Percentiles rank a stretch among this genome's conserved stretches.
phyloP scores from a whole-genome alignment of 2,797 vertebrate species.

The Loris lydekkerianus region DNA sequence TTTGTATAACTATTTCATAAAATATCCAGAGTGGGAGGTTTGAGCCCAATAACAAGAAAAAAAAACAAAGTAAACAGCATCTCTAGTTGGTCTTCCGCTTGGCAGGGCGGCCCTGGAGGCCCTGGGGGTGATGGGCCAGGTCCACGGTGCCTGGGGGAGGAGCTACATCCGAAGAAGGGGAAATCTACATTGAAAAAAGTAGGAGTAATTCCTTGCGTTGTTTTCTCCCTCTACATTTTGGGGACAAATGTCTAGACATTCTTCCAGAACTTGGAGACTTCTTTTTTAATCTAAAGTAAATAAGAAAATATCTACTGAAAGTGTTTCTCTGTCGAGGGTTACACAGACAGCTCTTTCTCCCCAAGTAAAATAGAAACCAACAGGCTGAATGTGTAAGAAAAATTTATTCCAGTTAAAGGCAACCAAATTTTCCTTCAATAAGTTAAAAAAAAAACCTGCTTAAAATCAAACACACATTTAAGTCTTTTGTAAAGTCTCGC shows the following conservation, averaged over 20 bases:
- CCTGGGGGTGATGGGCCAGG: fast-evolving
- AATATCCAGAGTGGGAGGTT: background rate
- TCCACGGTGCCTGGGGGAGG: fast-evolving
- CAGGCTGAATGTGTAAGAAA: background rate
- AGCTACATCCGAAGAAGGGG: too few relatives aligned
- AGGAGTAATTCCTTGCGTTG: too few relatives aligned
- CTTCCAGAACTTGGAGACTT: background rate
- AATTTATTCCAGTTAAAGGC: fast-evolving
- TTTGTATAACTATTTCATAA: background rate
- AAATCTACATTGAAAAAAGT: background rate
- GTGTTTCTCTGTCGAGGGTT: background rate
- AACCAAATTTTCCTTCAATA: background rate
- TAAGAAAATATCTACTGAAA: background rate
- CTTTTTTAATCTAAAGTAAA: background rate
- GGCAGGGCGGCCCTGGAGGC: background rate
- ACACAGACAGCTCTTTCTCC: background rate
- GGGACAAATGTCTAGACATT: background rate
- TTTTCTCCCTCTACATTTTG: background rate
- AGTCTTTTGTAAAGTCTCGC: background rate
- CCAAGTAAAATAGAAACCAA: background rate
- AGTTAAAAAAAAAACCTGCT: background rate
- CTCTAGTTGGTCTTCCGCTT: background rate
- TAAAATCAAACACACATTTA: background rate
- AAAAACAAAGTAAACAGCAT: background rate
- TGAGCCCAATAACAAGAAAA: background rate